phyloP scores from a whole-genome alignment of 2,797 vertebrate genomes.

The Eulemur rubriventer region DNA sequence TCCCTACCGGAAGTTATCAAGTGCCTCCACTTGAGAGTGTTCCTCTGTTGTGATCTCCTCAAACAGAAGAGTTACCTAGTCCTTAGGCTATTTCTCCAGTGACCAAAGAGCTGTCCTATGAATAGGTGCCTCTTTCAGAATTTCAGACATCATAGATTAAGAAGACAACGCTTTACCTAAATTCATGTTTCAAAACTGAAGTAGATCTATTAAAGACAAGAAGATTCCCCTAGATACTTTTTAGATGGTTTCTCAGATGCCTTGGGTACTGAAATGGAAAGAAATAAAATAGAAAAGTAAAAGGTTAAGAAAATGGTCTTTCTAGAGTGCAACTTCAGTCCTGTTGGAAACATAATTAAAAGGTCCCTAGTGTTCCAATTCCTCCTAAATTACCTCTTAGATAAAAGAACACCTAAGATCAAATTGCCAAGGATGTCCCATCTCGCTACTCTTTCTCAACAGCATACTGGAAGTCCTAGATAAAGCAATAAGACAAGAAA shows the following conservation, averaged over 20 bases:
- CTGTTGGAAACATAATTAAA: neutral
- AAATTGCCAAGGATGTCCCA: neutral
- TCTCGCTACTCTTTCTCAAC: neutral
- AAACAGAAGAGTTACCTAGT: neutral
- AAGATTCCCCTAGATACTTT: neutral
- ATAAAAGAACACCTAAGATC: neutral
- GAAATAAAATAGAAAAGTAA: neutral
- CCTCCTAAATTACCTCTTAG: neutral
- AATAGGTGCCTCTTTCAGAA: neutral
- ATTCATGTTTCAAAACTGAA: conserved; percentile 3
- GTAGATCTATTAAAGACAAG: neutral
- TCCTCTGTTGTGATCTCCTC: neutral
- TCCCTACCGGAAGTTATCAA: neutral
- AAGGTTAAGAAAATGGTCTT: neutral
- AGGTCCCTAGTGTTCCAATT: neutral
- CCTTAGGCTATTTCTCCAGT: neutral
- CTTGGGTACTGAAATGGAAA: neutral
- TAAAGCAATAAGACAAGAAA: neutral
- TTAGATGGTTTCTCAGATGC: neutral
- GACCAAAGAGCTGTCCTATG: neutral
- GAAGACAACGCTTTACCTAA: neutral
- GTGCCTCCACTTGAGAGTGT: neutral
- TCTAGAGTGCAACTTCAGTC: neutral
- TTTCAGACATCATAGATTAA: neutral
- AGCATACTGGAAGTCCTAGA: neutral